Percentiles rank a stretch among this genome's conserved stretches.
phyloP scores from a whole-genome alignment of 2,888 invertebrate species.

The Polymixis lichenea region DNA sequence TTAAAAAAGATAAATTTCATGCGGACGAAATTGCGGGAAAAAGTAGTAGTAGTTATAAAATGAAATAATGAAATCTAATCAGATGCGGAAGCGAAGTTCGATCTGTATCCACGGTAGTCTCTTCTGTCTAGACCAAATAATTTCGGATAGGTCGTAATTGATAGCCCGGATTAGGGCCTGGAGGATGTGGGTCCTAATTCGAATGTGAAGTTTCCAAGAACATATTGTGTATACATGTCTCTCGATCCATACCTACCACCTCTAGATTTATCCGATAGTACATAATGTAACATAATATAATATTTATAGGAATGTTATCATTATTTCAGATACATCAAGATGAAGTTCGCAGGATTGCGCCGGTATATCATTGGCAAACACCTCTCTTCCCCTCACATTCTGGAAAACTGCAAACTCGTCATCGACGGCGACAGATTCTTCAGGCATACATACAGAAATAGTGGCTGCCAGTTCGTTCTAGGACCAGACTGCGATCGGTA shows the following conservation, averaged over 20 bases:
- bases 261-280: not conserved
- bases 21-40: not conserved
- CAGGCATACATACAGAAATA: conserved; percentile 62
- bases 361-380: conserved; percentile 43
- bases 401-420: conserved; percentile 51
- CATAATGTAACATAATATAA: not conserved
- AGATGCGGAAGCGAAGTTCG: not conserved
- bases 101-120: not conserved
- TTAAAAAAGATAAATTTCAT: no score
- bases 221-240: not conserved
- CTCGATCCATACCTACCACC: not conserved
- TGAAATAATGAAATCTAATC: not conserved
- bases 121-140: not conserved
- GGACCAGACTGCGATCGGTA: conserved; percentile 63
- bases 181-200: not conserved
- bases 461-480: conserved; percentile 64
- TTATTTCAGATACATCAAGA: conserved; percentile 42
- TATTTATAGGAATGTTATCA: conserved; percentile 17
- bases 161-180: not conserved
- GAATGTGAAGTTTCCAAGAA: not conserved
- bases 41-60: not conserved
- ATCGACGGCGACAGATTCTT: conserved; percentile 62
- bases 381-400: conserved; percentile 7
- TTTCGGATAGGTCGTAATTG: not conserved
- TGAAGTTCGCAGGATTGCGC: conserved; percentile 52